Evolutionary conservation across 2,888 invertebrate genomes (phyloP).

Genomic region (Ophonus ardosiacus): DNA sequence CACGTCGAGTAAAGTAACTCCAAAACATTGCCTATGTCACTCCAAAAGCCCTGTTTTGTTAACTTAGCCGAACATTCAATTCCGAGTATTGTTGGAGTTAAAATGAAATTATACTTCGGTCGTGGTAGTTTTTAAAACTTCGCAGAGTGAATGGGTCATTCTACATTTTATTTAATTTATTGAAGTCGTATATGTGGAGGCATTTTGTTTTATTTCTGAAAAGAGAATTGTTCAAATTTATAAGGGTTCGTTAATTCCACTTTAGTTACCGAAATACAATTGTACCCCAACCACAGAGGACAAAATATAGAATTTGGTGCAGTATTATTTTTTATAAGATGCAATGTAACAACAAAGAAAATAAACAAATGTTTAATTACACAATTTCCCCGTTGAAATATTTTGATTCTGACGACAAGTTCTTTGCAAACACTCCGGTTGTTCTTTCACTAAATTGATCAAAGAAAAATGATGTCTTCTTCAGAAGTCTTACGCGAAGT

Average conservation of each 20-base stretch:
- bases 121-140: conserved; percentile 6
- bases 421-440: conserved; percentile 4
- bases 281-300: too few species aligned
- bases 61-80: conserved; percentile 16
- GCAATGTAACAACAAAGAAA: neutral
- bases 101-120: neutral
- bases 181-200: neutral
- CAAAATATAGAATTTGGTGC: too few species aligned
- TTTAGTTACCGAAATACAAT: neutral
- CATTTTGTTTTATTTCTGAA: conserved; percentile 2
- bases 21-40: conserved; percentile 44
- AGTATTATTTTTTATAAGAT: too few species aligned
- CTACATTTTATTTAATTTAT: conserved; percentile 25
- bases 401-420: neutral
- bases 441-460: conserved; percentile 63
- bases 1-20: conserved; percentile 45
- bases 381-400: neutral
- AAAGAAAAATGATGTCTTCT: conserved; percentile 63
- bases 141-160: neutral
- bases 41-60: conserved; percentile 12
- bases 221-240: conserved; percentile 5
- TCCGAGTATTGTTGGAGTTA: conserved; percentile 14
- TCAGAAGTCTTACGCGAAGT: conserved; percentile 60
- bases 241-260: neutral
- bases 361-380: neutral